A percentile compares a stretch with the other conserved stretches of the same genome.
These are phyloP conservation scores for Egretta garzetta DNA, from an alignment of 2,113 vertebrate genomes.

Conservation along the genomic window DNA sequence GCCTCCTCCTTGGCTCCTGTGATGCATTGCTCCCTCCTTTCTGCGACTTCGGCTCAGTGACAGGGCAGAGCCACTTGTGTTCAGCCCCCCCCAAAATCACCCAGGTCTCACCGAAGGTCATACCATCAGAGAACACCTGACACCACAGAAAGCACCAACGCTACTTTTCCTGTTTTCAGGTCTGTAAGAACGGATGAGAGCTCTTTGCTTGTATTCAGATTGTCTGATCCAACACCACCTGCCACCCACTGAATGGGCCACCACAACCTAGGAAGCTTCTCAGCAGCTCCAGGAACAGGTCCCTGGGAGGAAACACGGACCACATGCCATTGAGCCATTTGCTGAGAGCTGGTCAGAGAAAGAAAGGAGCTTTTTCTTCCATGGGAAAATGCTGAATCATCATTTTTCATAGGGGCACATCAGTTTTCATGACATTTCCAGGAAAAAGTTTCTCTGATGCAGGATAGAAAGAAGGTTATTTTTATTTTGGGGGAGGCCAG, in stretches of 20 bases:
- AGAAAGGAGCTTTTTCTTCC: constrained; percentile 6
- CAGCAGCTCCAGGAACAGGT: neutral
- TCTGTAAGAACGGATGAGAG: neutral
- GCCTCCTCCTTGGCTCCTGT: neutral
- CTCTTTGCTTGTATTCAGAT: neutral
- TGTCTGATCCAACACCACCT: neutral
- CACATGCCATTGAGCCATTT: neutral
- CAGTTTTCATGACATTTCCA: neutral
- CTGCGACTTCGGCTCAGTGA: neutral
- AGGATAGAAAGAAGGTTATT: neutral
- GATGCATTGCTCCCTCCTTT: neutral
- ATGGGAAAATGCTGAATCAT: constrained; percentile 28
- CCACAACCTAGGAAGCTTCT: constrained; percentile 5
- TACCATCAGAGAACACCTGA: neutral
- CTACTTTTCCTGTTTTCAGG: neutral
- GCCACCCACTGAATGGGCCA: neutral
- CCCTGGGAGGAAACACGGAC: neutral
- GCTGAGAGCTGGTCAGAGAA: neutral
- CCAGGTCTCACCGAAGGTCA: neutral
- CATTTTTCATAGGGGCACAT: neutral
- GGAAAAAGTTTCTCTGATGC: neutral
- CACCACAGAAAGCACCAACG: neutral
- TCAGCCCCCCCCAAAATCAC: neutral
- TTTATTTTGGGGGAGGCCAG: neutral
- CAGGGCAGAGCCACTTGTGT: neutral